These are phyloP conservation scores for Danio kyathit DNA, from an alignment of 2,797 vertebrate species.

Conservation along the genomic window DNA sequence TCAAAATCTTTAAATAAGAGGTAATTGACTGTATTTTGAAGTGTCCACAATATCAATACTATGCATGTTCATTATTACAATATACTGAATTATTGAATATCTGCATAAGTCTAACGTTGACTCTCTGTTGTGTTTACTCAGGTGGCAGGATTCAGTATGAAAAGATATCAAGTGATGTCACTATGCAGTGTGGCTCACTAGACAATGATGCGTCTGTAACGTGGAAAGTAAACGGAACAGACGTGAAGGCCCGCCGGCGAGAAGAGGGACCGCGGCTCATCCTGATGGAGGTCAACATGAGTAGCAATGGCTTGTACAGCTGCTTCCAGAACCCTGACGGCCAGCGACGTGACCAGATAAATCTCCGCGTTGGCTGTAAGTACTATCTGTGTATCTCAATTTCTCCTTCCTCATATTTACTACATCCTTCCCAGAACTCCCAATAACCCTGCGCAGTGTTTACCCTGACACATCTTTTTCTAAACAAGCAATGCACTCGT, in stretches of 20 bases:
- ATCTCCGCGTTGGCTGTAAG: conserved; percentile 92
- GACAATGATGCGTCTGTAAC: conserved; percentile 86
- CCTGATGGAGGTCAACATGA: conserved; percentile 84
- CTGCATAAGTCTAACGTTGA: not conserved
- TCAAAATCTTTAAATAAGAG: too few species aligned
- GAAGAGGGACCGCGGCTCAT: conserved; percentile 87
- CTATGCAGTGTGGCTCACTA: conserved; percentile 91
- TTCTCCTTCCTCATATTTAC: not conserved
- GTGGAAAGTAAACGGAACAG: conserved; percentile 94
- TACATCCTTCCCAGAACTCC: conserved; percentile 9
- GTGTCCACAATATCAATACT: too few species aligned
- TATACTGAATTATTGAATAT: too few species aligned
- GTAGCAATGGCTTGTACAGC: conserved; percentile 90
- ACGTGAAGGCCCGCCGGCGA: conserved; percentile 82
- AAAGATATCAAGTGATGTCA: conserved; percentile 88
- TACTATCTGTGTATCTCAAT: conserved; percentile 60
- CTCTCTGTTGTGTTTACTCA: conserved; percentile 64
- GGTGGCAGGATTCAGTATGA: conserved; percentile 87
- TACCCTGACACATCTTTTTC: conserved; percentile 8
- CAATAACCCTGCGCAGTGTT: conserved; percentile 36
- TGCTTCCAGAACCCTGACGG: conserved; percentile 94
- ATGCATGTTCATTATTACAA: too few species aligned
- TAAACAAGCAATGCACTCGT: conserved; percentile 33
- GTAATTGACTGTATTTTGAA: too few species aligned
- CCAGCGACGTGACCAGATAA: conserved; percentile 90